Conservation (phyloP, 2,113 vertebrate genomes). For the Carettochelys insculpta region DNA sequence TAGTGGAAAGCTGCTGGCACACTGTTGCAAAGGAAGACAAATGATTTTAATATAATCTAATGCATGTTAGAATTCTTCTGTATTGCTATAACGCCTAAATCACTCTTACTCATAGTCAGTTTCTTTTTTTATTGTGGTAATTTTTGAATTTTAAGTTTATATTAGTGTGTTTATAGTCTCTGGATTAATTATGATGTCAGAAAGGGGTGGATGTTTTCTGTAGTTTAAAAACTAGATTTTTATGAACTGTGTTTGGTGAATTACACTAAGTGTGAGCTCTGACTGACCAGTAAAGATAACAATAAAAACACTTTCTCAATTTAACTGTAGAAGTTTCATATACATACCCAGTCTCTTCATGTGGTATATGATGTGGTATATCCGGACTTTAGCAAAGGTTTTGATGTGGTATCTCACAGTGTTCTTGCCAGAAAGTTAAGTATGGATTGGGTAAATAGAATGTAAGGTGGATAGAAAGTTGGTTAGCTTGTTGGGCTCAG, state of each 20-base stretch:
- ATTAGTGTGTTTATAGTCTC: not conserved
- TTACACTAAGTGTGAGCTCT: constrained; percentile 18
- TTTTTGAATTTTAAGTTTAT: not conserved
- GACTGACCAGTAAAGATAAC: not conserved
- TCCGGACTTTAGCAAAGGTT: no score
- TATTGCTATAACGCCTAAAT: not conserved
- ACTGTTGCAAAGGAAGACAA: not conserved
- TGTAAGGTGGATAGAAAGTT: no score
- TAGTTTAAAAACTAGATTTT: not conserved
- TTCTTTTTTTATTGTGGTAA: not conserved
- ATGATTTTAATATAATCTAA: not conserved
- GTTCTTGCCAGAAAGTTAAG: no score
- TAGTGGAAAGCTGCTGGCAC: not conserved
- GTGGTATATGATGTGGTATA: no score
- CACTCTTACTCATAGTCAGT: not conserved
- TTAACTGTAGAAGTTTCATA: constrained; percentile 18
- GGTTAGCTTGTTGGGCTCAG: no score
- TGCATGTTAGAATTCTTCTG: not conserved
- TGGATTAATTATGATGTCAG: not conserved
- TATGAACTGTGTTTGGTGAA: not conserved
- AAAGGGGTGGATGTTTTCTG: not conserved
- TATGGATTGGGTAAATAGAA: no score
- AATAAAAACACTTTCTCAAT: constrained; percentile 45
- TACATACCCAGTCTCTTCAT: not conserved
- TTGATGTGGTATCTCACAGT: no score